Evolutionary conservation across 2,797 vertebrate genomes (phyloP).

Genomic region (Eurystomus glaucurus): DNA sequence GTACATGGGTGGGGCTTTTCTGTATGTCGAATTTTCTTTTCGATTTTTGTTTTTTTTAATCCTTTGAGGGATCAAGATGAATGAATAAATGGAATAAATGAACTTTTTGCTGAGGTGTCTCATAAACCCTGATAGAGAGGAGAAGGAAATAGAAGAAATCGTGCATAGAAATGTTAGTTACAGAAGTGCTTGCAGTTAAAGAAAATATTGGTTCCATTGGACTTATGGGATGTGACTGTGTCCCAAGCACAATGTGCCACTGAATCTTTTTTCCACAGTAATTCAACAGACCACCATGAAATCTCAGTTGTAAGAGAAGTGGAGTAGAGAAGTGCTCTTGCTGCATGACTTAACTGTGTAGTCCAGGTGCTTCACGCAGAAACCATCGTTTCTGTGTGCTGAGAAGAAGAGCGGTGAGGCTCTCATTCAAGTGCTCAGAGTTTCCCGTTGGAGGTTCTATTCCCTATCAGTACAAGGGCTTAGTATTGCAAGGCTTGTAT

Average conservation of each 20-base stretch:
- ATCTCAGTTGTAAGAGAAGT: neutral
- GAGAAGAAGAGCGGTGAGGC: neutral
- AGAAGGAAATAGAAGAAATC: neutral
- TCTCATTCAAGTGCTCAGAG: neutral
- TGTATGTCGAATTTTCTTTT: neutral
- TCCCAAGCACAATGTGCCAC: neutral
- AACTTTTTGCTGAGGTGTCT: neutral
- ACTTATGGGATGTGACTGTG: rapidly evolving
- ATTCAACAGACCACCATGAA: neutral
- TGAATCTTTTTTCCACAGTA: neutral
- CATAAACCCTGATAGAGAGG: neutral
- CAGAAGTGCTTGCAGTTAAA: neutral
- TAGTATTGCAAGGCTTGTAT: neutral
- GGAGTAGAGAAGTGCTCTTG: neutral
- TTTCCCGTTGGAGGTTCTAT: neutral
- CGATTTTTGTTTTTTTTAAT: neutral
- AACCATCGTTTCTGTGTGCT: neutral
- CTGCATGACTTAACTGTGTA: neutral
- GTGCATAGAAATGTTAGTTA: neutral
- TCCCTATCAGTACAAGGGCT: neutral
- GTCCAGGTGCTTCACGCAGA: neutral
- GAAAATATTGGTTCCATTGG: neutral
- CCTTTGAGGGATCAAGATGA: neutral
- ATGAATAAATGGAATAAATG: neutral
- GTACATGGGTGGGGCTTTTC: neutral